Base-by-base conservation (phyloP, 2,797 vertebrate species). In the Anguilla anguilla region DNA sequence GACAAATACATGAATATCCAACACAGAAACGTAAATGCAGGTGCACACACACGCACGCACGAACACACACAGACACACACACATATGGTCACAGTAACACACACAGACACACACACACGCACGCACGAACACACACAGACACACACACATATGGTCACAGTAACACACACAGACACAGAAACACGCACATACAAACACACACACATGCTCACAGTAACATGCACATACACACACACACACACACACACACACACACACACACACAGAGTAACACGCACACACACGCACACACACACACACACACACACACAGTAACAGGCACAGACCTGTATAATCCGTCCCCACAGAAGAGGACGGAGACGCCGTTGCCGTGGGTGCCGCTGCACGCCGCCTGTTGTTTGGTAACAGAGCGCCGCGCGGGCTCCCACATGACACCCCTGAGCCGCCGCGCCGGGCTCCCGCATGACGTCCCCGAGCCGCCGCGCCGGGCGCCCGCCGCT, bases 401-500 rank as follows among this genome's bases (percentile, higher is more conserved):
- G 96, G 96, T 94, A 97, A 96, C 96, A 96, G 94, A 96, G 93
- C 95, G 95, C 94, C 96, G 95, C 95, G 95, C 94, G 94, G 95
- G 97, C 95, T 97, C 97, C 96, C 96, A 94, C 94, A 96, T 95
- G 96, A 97, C 94, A 96, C 95, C 96, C 96, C 96, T 96, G 96
- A 96, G 96, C 95, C 95, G 93, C 95, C 96, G 96, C 96, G 97
- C 95, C 94, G 97, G 96, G 97, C 96, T 97, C 95, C 95, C 93
- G 95, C 95, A n/a, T n/a, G n/a, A n/a, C n/a, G n/a, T 95, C 96
- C 96, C 96, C 96, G 96, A 96, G 96, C 95, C 95, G 93, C 95
- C 96, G 96, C 96, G 97, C 95, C 94, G 97, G 96, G 97, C 96
- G 97, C 95, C 95, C 93, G 95, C 95, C 97, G 96, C 97, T 99